Percentiles rank a stretch among this genome's conserved stretches.
phyloP scores from a whole-genome alignment of 2,113 vertebrate genomes.

The Onychostoma macrolepis region DNA sequence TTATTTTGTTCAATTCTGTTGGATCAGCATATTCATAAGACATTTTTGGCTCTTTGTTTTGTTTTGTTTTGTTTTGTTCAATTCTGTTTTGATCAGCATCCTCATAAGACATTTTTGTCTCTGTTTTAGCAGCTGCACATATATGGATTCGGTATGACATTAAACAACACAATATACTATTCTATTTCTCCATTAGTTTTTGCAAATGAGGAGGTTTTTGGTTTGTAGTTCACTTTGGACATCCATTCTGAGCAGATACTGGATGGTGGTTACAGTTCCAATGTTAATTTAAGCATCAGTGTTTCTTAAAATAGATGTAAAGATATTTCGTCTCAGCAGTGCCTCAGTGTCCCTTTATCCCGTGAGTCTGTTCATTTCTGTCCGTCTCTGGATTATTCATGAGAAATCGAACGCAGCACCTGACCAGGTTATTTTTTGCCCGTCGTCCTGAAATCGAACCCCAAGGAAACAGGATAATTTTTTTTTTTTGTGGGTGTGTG shows the following conservation, averaged over 20 bases:
- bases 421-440: constrained; percentile 44
- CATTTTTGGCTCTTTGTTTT: too few species aligned
- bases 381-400: constrained; percentile 41
- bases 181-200: not conserved
- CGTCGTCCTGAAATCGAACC: constrained; percentile 26
- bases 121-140: not conserved
- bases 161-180: not conserved
- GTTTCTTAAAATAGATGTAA: constrained; percentile 24
- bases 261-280: not conserved
- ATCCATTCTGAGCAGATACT: not conserved
- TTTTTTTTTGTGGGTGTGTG: constrained; percentile 24
- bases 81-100: not conserved
- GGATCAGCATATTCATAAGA: too few species aligned
- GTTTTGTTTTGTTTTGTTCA: not conserved
- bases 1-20: too few species aligned
- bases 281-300: not conserved
- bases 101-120: not conserved
- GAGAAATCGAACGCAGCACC: constrained; percentile 28
- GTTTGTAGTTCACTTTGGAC: not conserved
- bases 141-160: not conserved
- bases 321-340: not conserved
- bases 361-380: not conserved
- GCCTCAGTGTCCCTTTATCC: not conserved
- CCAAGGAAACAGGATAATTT: constrained; percentile 21
- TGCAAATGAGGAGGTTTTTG: not conserved